A percentile compares a stretch with the other conserved stretches of the same genome.
phyloP scores from a whole-genome alignment of 30 jellyfish, hydroid and myxozoan genomes.

The Hydractinia symbiolongicarpus region DNA sequence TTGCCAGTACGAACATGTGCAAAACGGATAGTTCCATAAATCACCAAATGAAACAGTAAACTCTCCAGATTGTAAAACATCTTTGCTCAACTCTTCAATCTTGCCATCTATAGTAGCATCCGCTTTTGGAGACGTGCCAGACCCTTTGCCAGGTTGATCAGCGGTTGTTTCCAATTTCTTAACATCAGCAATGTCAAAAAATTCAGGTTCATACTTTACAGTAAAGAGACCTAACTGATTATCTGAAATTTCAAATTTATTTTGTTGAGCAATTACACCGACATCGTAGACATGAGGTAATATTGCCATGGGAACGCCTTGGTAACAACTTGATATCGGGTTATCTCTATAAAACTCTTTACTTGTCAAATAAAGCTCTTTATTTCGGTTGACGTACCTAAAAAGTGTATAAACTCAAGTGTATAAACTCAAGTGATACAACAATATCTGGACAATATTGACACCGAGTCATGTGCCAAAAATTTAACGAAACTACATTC shows the following conservation, averaged over 20 bases:
- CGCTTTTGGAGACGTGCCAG: neutral
- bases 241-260: slow-evolving; percentile 2
- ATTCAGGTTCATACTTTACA: neutral
- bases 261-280: neutral
- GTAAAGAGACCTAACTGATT: neutral
- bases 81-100: too few species aligned
- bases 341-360: neutral
- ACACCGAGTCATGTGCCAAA: too few species aligned
- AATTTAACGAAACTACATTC: too few species aligned
- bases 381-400: neutral
- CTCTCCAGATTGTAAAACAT: neutral
- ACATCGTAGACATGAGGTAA: slow-evolving; percentile 6
- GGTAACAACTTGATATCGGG: neutral
- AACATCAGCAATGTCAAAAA: neutral
- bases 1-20: slow-evolving; percentile 27
- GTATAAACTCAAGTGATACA: too few species aligned
- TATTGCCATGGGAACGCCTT: neutral
- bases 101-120: too few species aligned
- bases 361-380: neutral
- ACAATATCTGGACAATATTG: too few species aligned
- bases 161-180: neutral
- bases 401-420: neutral
- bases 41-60: slow-evolving; percentile 25
- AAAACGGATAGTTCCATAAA: slow-evolving; percentile 4
- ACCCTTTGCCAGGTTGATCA: neutral